phyloP scores from a whole-genome alignment of 2,797 vertebrate genomes.

The Rallus crepitans region DNA sequence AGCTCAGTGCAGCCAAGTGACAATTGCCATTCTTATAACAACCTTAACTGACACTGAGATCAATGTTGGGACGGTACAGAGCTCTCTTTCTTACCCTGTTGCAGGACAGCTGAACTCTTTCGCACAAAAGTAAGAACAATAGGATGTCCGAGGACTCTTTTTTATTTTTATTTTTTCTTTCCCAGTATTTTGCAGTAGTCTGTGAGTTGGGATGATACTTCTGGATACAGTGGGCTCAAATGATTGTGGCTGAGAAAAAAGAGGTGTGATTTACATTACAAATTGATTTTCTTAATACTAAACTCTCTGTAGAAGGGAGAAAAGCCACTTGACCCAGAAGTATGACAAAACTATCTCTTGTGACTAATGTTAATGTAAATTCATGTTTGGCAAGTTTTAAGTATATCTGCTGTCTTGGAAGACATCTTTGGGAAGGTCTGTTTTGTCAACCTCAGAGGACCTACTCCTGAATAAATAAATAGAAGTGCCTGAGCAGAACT shows the following conservation, averaged over 20 bases:
- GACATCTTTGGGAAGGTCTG: background rate
- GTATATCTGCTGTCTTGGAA: background rate
- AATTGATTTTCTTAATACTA: background rate
- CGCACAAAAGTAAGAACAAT: background rate
- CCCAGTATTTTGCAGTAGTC: background rate
- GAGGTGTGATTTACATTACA: background rate
- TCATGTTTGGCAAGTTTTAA: background rate
- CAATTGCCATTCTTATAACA: background rate
- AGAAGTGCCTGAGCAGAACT: background rate
- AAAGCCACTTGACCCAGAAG: background rate
- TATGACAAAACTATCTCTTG: background rate
- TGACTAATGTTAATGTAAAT: background rate
- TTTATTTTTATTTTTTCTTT: background rate
- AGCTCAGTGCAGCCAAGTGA: background rate
- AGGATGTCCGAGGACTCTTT: accelerated
- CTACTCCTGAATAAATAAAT: background rate
- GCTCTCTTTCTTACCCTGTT: background rate
- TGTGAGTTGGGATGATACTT: background rate
- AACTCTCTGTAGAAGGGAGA: background rate
- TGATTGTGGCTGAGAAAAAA: background rate
- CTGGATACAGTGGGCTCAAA: background rate
- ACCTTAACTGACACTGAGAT: background rate
- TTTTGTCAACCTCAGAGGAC: background rate
- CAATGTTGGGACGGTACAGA: background rate
- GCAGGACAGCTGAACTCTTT: background rate